Percentiles rank a stretch among this genome's conserved stretches.
Evolutionary conservation across 2,888 invertebrate species (phyloP).

Genomic region (Sarcophaga rosellei): DNA sequence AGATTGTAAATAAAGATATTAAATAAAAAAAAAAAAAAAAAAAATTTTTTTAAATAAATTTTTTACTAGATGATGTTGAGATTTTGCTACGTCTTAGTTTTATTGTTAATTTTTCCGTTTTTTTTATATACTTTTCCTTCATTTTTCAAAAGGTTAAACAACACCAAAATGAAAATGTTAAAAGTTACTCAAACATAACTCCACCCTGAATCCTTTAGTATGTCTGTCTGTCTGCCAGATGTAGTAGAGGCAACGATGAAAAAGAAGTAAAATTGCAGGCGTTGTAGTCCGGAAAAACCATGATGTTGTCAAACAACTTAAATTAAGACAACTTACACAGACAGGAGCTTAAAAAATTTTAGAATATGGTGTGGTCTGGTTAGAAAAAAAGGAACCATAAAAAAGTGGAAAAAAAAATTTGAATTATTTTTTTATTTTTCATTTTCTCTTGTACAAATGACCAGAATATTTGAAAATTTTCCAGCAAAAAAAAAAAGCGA

Average conservation of each 20-base stretch:
- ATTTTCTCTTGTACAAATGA: constrained; percentile 21
- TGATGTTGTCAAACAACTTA: constrained; percentile 57
- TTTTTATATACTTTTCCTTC: neutral
- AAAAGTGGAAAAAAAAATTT: neutral
- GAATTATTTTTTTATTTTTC: constrained; percentile 1
- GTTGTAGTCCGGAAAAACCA: constrained; percentile 37
- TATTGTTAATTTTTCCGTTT: neutral
- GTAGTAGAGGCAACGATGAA: neutral
- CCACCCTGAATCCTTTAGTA: neutral
- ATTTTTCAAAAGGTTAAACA: neutral
- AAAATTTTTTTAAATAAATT: too few species aligned
- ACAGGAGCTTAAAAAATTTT: neutral
- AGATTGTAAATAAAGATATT: too few species aligned
- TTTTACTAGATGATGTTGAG: constrained; percentile 14
- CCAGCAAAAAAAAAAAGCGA: neutral
- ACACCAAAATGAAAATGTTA: constrained; percentile 32
- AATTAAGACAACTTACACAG: constrained; percentile 48
- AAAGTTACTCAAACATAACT: constrained; percentile 23
- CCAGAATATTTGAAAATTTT: constrained; percentile 46
- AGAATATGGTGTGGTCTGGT: neutral
- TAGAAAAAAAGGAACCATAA: constrained; percentile 8
- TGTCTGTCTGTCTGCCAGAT: constrained; percentile 5
- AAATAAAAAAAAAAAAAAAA: too few species aligned
- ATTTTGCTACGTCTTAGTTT: constrained; percentile 7
- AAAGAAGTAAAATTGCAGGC: neutral